Percentiles rank a stretch among this genome's conserved stretches.
phyloP scores from a whole-genome alignment of 2,888 invertebrate genomes.

The Andrena dorsata region DNA sequence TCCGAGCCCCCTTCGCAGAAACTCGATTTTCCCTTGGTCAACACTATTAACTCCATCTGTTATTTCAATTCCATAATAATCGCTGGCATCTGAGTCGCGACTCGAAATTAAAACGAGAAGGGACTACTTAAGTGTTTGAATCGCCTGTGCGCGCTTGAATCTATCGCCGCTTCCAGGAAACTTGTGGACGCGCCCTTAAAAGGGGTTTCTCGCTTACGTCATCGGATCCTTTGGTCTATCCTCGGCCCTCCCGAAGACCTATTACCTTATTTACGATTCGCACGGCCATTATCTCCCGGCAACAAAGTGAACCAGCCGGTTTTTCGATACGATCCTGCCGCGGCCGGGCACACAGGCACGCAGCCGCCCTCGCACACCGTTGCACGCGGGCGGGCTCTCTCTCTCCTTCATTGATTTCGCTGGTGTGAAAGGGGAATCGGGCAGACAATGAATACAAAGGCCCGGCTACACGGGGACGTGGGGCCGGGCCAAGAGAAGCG shows the following conservation, averaged over 20 bases:
- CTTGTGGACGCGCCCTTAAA: slow-evolving; percentile 62
- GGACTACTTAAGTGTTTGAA: slow-evolving; percentile 7
- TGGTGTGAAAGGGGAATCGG: slow-evolving; percentile 72
- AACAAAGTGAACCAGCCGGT: slow-evolving; percentile 77
- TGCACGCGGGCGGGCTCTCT: slow-evolving; percentile 1
- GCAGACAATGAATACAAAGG: slow-evolving; percentile 71
- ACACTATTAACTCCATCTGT: no score
- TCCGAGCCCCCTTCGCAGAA: no score
- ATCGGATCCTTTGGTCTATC: slow-evolving; percentile 68
- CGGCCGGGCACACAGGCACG: slow-evolving; percentile 1
- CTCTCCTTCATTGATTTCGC: slow-evolving; percentile 65
- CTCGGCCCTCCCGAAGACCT: slow-evolving; percentile 71
- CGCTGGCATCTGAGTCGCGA: no score
- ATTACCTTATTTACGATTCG: slow-evolving; percentile 78
- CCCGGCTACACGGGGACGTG: slow-evolving; percentile 38
- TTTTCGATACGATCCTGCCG: slow-evolving; percentile 68
- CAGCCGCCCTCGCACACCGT: not conserved
- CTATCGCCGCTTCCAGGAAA: slow-evolving; percentile 22
- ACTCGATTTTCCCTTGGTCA: no score
- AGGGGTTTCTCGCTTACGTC: slow-evolving; percentile 72
- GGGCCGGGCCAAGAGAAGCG: slow-evolving; percentile 40
- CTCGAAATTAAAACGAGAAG: not conserved
- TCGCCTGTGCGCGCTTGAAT: not conserved
- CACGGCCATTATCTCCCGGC: slow-evolving; percentile 76
- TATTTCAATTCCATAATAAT: no score